A percentile compares a stretch with the other conserved stretches of the same genome.
Evolutionary conservation across 2,113 vertebrate genomes (phyloP).

Genomic region (Benitochromis conjunctus): DNA sequence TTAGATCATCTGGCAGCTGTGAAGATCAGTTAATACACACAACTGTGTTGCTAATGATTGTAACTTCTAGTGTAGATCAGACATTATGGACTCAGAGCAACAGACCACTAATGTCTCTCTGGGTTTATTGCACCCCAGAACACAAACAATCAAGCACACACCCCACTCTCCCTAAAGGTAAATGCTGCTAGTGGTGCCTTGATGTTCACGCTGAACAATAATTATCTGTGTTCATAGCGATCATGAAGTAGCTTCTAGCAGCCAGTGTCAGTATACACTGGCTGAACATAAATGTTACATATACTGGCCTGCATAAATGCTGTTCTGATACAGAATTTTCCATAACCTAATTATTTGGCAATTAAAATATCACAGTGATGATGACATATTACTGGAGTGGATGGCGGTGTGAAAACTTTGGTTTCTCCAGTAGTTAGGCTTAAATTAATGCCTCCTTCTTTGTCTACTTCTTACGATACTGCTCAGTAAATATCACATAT

Average conservation of each 20-base stretch:
- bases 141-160: constrained; percentile 5
- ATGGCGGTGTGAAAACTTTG: not conserved
- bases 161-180: not conserved
- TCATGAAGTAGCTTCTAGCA: not conserved
- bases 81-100: constrained; percentile 26
- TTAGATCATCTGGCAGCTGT: constrained; percentile 17
- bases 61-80: constrained; percentile 36
- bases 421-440: not conserved
- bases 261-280: not conserved
- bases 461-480: not conserved
- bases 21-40: constrained; percentile 6
- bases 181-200: not conserved
- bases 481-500: not conserved
- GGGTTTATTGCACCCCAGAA: constrained; percentile 26
- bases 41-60: constrained; percentile 14
- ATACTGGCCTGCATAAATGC: not conserved
- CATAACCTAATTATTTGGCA: not conserved
- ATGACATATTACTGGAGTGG: not conserved
- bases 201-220: constrained; percentile 7
- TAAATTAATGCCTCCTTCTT: not conserved
- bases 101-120: constrained; percentile 17
- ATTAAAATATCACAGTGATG: not conserved
- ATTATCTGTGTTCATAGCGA: not conserved
- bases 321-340: not conserved
- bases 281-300: not conserved